Base-by-base conservation (phyloP, 2,888 invertebrate genomes). In the Ormyrus labotus region DNA sequence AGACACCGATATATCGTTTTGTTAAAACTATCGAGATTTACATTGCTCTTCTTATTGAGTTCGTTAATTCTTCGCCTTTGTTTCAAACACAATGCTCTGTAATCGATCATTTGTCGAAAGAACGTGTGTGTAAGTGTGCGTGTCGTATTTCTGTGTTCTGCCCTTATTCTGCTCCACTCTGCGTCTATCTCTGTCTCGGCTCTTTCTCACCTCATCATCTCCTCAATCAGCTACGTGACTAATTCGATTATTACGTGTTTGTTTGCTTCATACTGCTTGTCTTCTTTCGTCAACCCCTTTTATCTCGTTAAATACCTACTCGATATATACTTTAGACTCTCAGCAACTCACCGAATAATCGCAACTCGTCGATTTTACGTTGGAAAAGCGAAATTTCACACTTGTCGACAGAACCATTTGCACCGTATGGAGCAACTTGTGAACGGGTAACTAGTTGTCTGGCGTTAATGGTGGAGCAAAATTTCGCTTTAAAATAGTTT, bases 141-240 rank as follows among this genome's bases (percentile, higher is more conserved):
- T 63, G 58, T 45, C 7, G 34, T 78, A 19, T 58, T 8, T 50
- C 34, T 65, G 34, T 64, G 34, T 13, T 6, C 55, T 13, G 72
- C 63, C 53, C 60, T 73, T 70, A 57, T 63, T 55, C 34, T 64
- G 57, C 67, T 78, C 34, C 58, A 71, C 75, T 81, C 72, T 64
- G 60, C 55, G 34, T 71, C 76, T 80, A 53, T 80, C 82, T 82
- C 79, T 74, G 77, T 80, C 80, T 81, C 79, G 34, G 61, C 65
- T 76, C 71, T 67, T 70, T 34, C 51, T 55, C 61, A 60, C 68
- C 70, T 72, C 58, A 48, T 65, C 69, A 64, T 70, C 69, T 73
- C 73, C 70, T 82, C 77, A 70, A 77, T 82, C 80, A 73, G 47
- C 71, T 77, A 68, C 63, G 70, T 68, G 75, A 75, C 63, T 80